A percentile compares a stretch with the other conserved stretches of the same genome.
phyloP scores from a whole-genome alignment of 1,140 invertebrate species.

The Brachionus calyciflorus region DNA sequence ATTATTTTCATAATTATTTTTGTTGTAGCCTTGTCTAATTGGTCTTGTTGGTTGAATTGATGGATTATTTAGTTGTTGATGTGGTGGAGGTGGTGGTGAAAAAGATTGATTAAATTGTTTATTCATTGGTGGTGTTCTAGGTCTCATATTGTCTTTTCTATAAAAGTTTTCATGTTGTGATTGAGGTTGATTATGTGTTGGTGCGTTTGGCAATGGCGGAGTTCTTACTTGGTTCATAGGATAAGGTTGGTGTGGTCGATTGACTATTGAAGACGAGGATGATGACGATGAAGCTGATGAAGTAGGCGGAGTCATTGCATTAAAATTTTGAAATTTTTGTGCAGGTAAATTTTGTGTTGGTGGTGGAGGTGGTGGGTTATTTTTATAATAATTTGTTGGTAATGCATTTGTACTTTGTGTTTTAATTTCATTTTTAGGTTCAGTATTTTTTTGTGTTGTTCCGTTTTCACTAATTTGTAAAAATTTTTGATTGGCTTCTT shows the following conservation, averaged over 20 bases:
- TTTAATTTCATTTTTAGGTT: background rate
- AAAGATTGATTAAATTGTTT: no score
- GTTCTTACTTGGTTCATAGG: background rate
- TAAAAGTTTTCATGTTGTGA: background rate
- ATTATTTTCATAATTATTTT: background rate
- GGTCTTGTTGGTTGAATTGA: no score
- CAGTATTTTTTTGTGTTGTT: background rate
- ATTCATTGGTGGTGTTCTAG: no score
- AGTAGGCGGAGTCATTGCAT: conserved; percentile 21
- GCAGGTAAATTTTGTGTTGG: no score
- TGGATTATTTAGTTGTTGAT: no score
- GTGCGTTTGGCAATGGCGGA: background rate
- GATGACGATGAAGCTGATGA: conserved; percentile 24
- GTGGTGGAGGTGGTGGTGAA: no score
- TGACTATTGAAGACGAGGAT: background rate
- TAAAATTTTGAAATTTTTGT: background rate
- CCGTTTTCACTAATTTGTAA: background rate
- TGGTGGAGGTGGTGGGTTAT: background rate
- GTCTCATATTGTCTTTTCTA: no score
- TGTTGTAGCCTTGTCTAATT: background rate
- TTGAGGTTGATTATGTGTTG: background rate
- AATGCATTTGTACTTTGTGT: no score
- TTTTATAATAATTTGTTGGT: background rate
- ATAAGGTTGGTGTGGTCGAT: background rate
- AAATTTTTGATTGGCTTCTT: conserved; percentile 18